A percentile compares a stretch with the other conserved stretches of the same genome.
These are phyloP conservation scores for Micromussa lordhowensis DNA, from an alignment of 92 coral and sea anemone genomes.

Conservation along the genomic window DNA sequence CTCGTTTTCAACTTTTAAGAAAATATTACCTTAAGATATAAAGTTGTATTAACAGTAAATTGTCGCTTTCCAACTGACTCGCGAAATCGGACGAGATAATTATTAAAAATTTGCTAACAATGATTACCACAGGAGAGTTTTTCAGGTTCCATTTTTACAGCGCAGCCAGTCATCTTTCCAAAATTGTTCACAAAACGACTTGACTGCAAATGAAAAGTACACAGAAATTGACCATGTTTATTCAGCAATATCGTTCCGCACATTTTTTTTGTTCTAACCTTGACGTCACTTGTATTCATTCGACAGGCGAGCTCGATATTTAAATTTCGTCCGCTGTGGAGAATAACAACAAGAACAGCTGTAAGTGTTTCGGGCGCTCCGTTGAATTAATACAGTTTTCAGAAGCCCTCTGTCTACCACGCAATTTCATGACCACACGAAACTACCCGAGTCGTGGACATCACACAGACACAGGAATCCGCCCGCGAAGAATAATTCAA, in stretches of 20 bases:
- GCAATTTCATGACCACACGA: too few species aligned
- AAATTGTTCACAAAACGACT: not conserved
- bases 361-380: not conserved
- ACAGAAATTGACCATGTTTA: conserved; percentile 6
- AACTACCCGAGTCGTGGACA: too few species aligned
- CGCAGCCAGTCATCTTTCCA: not conserved
- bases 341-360: conserved; percentile 4
- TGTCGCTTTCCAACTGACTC: not conserved
- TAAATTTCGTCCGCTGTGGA: conserved; percentile 4
- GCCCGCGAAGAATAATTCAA: not conserved
- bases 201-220: conserved; percentile 2
- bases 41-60: not conserved
- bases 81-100: not conserved
- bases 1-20: not conserved
- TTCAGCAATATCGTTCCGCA: not conserved
- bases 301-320: conserved; percentile 25
- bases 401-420: too few species aligned
- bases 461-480: not conserved
- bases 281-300: conserved; percentile 14
- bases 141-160: not conserved
- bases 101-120: not conserved
- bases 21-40: not conserved
- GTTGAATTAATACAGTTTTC: not conserved
- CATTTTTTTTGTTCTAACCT: not conserved
- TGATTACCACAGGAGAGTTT: not conserved